These are phyloP conservation scores for Tanypteryx hageni DNA, from an alignment of 2,888 invertebrate genomes.

Conservation along the genomic window DNA sequence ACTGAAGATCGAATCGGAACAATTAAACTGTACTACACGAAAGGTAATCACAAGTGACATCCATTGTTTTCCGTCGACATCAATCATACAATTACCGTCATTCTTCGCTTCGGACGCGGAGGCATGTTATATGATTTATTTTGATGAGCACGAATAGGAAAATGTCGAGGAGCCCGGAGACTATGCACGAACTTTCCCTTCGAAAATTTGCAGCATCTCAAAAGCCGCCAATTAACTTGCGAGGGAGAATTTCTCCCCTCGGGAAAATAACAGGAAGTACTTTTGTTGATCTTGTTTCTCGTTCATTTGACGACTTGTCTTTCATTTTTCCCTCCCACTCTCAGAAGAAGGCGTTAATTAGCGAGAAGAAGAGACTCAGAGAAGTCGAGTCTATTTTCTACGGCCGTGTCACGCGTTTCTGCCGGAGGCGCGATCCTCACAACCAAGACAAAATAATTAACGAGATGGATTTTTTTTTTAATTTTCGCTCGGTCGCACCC, in stretches of 20 bases:
- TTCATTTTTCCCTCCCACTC: background rate
- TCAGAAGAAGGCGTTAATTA: background rate
- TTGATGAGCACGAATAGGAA: too few relatives aligned
- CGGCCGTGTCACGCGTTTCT: conserved; percentile 1
- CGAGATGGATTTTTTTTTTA: background rate
- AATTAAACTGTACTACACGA: too few relatives aligned
- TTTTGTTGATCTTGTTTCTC: conserved; percentile 11
- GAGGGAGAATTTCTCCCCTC: background rate
- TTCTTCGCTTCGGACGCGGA: too few relatives aligned
- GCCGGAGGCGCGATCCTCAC: background rate
- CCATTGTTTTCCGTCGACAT: too few relatives aligned
- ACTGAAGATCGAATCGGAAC: too few relatives aligned
- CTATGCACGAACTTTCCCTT: background rate
- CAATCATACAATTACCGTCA: too few relatives aligned
- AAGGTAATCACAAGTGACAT: too few relatives aligned
- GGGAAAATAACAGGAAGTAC: background rate
- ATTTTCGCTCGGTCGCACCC: background rate
- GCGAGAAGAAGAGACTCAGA: background rate
- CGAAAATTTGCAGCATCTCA: background rate
- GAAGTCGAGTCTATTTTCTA: conserved; percentile 1
- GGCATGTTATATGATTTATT: too few relatives aligned
- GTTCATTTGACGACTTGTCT: background rate
- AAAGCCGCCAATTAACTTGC: background rate
- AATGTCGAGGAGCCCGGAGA: too few relatives aligned
- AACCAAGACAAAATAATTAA: conserved; percentile 7